These are phyloP conservation scores for Prolemur simus DNA, from an alignment of 2,113 vertebrate species.

Conservation along the genomic window DNA sequence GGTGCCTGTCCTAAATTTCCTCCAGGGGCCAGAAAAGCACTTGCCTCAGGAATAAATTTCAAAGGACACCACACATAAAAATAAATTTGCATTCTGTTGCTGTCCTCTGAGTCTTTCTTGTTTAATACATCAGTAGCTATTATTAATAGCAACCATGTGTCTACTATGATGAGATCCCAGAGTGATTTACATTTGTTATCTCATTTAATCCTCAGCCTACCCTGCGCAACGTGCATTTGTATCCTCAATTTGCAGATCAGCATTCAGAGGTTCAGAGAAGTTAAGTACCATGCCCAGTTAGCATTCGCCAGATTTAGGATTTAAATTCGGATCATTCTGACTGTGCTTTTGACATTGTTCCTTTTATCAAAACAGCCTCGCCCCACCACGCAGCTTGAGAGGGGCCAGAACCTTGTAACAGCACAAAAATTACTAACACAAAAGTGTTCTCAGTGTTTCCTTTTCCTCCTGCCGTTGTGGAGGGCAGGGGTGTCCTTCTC, in stretches of 20 bases:
- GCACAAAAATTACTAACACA: neutral
- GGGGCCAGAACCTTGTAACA: neutral
- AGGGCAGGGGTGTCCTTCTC: too few species aligned
- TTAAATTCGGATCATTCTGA: neutral
- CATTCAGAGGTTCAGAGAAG: neutral
- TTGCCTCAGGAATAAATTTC: too few species aligned
- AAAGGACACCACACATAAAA: neutral
- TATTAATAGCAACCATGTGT: neutral
- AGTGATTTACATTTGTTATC: neutral
- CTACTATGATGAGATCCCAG: accelerated
- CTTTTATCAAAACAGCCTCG: neutral
- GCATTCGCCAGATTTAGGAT: neutral
- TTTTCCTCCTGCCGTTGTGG: neutral
- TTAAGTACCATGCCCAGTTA: neutral
- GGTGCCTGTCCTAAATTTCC: too few species aligned
- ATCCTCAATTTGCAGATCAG: neutral
- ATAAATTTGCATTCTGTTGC: neutral
- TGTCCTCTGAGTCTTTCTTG: neutral
- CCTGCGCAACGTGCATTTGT: neutral
- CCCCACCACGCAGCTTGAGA: neutral
- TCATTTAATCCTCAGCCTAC: neutral
- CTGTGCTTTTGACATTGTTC: neutral
- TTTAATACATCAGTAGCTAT: neutral
- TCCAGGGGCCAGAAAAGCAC: too few species aligned
- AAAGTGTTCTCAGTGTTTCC: accelerated